Conservation (phyloP, 2,113 vertebrate genomes). For the Pholis gunnellus region DNA sequence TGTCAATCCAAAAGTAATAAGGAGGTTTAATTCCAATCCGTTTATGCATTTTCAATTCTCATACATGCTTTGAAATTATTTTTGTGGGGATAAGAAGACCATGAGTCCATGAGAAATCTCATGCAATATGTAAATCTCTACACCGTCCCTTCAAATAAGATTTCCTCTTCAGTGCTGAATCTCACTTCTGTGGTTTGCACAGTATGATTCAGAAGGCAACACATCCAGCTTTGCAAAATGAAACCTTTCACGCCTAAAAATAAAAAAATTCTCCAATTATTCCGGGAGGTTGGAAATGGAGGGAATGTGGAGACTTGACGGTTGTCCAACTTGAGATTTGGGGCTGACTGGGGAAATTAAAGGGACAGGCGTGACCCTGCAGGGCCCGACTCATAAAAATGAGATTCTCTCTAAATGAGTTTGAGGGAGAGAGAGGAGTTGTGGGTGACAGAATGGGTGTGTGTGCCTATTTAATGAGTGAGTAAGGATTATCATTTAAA, state of each 20-base stretch:
- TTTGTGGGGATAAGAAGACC: not conserved
- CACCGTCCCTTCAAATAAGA: constrained; percentile 2
- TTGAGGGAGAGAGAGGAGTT: constrained; percentile 24
- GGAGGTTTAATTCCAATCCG: not conserved
- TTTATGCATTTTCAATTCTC: constrained; percentile 2
- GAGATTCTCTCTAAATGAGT: constrained; percentile 55
- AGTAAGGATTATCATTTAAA: constrained; percentile 63
- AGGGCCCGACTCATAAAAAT: constrained; percentile 39
- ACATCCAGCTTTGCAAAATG: constrained; percentile 27
- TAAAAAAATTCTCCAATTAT: constrained; percentile 26
- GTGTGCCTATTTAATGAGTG: constrained; percentile 33
- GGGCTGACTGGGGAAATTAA: constrained; percentile 50
- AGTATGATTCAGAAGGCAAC: constrained; percentile 2
- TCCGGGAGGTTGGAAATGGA: constrained; percentile 15
- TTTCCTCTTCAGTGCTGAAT: not conserved
- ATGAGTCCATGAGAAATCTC: not conserved
- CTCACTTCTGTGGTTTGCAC: constrained; percentile 4
- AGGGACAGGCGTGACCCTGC: constrained; percentile 41
- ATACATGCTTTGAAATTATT: constrained; percentile 3
- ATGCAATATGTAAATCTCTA: not conserved
- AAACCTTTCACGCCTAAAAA: constrained; percentile 31
- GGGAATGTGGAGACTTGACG: constrained; percentile 40
- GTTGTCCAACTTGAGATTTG: constrained; percentile 41
- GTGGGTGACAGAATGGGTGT: not conserved
- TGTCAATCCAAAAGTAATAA: constrained; percentile 25